These are phyloP conservation scores for Platorchestia sp. DNA, from an alignment of 1,140 invertebrate genomes.

Conservation along the genomic window DNA sequence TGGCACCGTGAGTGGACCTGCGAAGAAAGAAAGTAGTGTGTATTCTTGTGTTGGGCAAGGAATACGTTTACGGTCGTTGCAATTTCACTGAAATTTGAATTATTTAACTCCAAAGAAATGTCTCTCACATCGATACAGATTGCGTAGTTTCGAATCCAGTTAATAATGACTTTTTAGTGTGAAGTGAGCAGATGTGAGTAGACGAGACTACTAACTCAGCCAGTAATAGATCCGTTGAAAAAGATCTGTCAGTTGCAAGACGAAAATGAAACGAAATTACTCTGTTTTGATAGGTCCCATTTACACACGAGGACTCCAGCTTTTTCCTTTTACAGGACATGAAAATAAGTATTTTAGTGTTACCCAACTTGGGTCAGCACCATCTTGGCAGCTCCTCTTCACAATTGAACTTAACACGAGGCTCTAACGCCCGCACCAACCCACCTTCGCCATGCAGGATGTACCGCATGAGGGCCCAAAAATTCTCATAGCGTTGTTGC, in stretches of 20 bases:
- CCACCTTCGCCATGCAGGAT: constrained; percentile 77
- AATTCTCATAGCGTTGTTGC: constrained; percentile 82
- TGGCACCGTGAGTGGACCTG: constrained; percentile 49
- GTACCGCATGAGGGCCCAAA: constrained; percentile 81
- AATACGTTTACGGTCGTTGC: not conserved
- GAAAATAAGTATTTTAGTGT: not conserved
- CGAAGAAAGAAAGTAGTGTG: not conserved
- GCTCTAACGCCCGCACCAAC: not conserved
- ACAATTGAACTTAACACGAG: not conserved
- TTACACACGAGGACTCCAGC: not conserved
- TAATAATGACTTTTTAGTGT: not conserved
- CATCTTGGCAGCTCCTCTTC: not conserved
- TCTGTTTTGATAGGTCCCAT: not conserved
- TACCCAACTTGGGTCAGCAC: not conserved
- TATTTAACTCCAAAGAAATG: not conserved
- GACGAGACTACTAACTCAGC: not conserved
- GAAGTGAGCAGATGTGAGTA: not conserved
- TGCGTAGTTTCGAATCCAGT: not conserved
- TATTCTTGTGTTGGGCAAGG: not conserved
- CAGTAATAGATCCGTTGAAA: not conserved
- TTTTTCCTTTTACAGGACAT: too few species aligned
- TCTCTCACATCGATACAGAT: too few species aligned
- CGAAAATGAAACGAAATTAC: not conserved
- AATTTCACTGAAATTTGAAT: not conserved
- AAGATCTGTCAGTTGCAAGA: not conserved